Evolutionary conservation across 2,888 invertebrate genomes (phyloP).

Genomic region (Diplolepis rosae): DNA sequence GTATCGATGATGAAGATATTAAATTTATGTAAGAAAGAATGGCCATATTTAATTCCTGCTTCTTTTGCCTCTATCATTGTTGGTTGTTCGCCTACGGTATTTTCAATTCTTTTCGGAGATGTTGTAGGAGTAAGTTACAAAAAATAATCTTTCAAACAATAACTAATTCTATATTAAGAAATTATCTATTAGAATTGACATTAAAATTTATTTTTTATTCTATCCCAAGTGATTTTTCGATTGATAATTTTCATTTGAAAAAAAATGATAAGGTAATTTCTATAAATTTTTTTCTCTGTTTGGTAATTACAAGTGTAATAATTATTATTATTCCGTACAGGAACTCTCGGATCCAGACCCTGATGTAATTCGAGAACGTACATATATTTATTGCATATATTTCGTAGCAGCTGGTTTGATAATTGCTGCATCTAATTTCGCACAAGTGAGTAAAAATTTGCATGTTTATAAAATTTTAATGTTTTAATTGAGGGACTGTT

Average conservation of each 20-base stretch:
- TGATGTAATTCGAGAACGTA: conserved; percentile 76
- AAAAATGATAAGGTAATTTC: no score
- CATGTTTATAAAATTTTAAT: not conserved
- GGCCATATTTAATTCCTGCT: conserved; percentile 79
- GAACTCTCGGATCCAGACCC: conserved; percentile 75
- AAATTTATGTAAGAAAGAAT: conserved; percentile 80
- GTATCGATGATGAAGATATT: conserved; percentile 76
- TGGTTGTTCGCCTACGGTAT: conserved; percentile 84
- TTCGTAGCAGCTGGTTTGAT: conserved; percentile 81
- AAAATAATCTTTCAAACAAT: not conserved
- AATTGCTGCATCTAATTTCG: conserved; percentile 80
- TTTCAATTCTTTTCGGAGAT: conserved; percentile 84
- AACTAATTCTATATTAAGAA: no score
- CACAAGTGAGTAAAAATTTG: conserved; percentile 75
- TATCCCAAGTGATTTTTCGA: no score
- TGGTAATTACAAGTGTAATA: no score
- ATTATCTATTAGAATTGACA: conserved; percentile 69
- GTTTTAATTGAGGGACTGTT: not conserved
- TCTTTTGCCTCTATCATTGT: conserved; percentile 79
- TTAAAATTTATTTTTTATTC: not conserved
- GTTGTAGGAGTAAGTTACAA: conserved; percentile 78
- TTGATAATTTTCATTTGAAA: no score
- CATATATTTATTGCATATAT: conserved; percentile 79
- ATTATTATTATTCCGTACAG: conserved; percentile 62
- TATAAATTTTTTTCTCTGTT: no score